Conservation (phyloP, 1,140 invertebrate species). For the Drosophila sechellia region DNA sequence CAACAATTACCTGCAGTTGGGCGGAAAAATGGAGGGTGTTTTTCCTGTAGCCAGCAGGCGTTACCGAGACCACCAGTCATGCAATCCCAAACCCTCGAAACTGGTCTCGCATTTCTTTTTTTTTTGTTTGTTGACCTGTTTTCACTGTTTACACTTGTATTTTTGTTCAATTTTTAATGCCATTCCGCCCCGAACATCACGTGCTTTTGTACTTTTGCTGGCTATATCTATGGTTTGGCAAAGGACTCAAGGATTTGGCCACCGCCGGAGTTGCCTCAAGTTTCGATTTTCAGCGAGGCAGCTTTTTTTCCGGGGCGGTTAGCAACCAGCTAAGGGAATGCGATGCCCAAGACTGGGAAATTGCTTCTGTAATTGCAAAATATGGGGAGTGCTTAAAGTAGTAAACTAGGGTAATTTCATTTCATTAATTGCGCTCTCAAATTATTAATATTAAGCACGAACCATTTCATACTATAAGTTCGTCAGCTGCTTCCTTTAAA, state of each 20-base stretch:
- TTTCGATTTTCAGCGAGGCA: slow-evolving; percentile 64
- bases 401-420: not conserved
- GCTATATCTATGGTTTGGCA: slow-evolving; percentile 47
- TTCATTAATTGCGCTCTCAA: not conserved
- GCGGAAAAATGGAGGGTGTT: not conserved
- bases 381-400: slow-evolving; percentile 3
- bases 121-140: slow-evolving; percentile 64
- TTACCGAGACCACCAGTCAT: slow-evolving; percentile 61
- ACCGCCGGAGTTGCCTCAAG: slow-evolving; percentile 60
- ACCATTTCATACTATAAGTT: not conserved
- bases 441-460: not conserved
- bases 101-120: slow-evolving; percentile 31
- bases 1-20: slow-evolving; percentile 56
- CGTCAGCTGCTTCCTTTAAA: too few species aligned
- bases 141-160: slow-evolving; percentile 62
- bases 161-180: slow-evolving; percentile 71
- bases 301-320: slow-evolving; percentile 37
- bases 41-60: slow-evolving; percentile 29
- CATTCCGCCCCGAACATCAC: slow-evolving; percentile 44
- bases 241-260: slow-evolving; percentile 62
- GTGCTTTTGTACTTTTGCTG: slow-evolving; percentile 35
- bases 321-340: slow-evolving; percentile 45
- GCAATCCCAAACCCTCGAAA: slow-evolving; percentile 58
- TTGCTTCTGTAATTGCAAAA: slow-evolving; percentile 18
- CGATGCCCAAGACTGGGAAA: slow-evolving; percentile 18